Base-by-base conservation (phyloP, 2,888 invertebrate genomes). In the Andrena hattorfiana region DNA sequence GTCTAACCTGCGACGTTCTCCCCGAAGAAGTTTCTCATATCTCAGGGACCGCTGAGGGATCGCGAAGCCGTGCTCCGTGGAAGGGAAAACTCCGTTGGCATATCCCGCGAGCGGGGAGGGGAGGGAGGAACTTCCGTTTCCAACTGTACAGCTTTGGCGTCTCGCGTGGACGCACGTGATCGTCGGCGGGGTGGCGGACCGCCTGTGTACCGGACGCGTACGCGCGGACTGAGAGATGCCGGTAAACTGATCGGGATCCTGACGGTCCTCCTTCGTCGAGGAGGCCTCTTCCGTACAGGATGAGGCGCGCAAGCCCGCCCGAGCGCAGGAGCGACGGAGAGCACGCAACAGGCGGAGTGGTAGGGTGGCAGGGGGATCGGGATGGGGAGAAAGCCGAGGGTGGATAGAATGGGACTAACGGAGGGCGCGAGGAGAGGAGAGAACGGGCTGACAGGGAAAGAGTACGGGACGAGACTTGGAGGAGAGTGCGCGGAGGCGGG, bases 231-330 rank as follows among this genome's bases (percentile, higher is more conserved):
- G 90, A 89, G 90, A 83, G 90, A 90, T 90, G 92, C 91, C 92
- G 92, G 92, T 90, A 90, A 93, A 93, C 93, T 93, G 92, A 90
- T 91, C 87, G 90, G 89, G 90, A 92, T 92, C 91, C 91, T 90
- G 92, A 87, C 90, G 88, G 89, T 90, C 89, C 90, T 91, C 91
- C 85, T 83, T 83, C 68, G 76, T 42, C 70, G 85, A 85, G 73
- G 89, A 88, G 85, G 66, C 71, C 85, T 83, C 77, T 84, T 84
- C 76, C 79, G 79, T 83, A 68, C 88, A 89, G 88, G 87, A 88
- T 83, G 88, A 86, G 86, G 87, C 90, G 91, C 91, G 91, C 91
- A 91, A 89, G 88, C 90, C 80, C 90, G 79, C 81, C 59, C 30
- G 73, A 66, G 59, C 70, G 74, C 71, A 77, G 72, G 85, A 84